Base-by-base conservation (phyloP, 1,140 invertebrate genomes). In the Tenebrio molitor region DNA sequence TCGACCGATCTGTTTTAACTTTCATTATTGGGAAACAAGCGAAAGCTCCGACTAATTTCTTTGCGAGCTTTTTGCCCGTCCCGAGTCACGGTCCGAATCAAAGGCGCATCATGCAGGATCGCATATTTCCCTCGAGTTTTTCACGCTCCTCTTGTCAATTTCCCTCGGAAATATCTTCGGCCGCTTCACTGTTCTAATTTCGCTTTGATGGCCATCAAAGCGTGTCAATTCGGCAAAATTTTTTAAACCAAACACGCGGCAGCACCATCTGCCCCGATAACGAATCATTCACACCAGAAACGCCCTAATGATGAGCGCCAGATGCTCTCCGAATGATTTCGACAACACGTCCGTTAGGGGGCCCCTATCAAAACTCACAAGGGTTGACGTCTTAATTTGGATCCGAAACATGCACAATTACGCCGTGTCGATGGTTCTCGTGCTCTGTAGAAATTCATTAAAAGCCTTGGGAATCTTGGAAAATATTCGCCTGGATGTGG, bases 81-180 rank as follows among this genome's bases (percentile, higher is more conserved):
- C 15, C 7, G 29, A 58, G 66, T 68, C 42, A 34, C 46, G 15
- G 16, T 12, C n/a, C 21, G 42, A 68, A 68, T 68, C 66, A 68
- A 50, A 68, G 19, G 42, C 23, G 25, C 42, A 68, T 42, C 36
- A 67, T 50, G 66, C 46, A 34, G 66, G 42, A 68, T 68, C 66
- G 42, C 42, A 42, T 68, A 68, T 68, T 68, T 68, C 66, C 66
- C 66, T 34, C 23, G 66, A 68, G 66, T 50, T 50, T 36, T 68
- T 68, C 46, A 50, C 42, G 42, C 46, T 68, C 16, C 39, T 68
- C 42, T 68, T 42, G 42, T 50, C 66, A 68, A 68, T 68, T 68
- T 68, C 33, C 42, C 12, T 58, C 50, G 23, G n/a, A 58, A 19
- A 17, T 58, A 29, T 58, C 50, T 58, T 58, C 23, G 23, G 50